phyloP scores from a whole-genome alignment of 2,888 invertebrate species.

The Thera britannica region DNA sequence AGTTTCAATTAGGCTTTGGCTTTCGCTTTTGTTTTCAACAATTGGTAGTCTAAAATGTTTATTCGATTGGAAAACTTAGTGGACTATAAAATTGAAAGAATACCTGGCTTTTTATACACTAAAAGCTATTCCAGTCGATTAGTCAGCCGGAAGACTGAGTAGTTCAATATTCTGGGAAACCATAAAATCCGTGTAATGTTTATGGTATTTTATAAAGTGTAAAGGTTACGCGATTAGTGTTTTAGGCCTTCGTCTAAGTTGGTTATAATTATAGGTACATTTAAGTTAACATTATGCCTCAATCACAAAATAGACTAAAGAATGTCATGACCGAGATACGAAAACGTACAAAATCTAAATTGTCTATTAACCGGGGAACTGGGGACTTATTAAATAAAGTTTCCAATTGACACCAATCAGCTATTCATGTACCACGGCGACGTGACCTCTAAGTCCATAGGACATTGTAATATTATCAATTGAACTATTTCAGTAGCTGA shows the following conservation, averaged over 20 bases:
- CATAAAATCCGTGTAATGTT: not conserved
- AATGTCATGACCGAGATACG: too few relatives aligned
- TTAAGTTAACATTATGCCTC: too few relatives aligned
- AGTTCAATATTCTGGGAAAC: conserved; percentile 15
- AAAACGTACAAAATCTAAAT: not conserved
- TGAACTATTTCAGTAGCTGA: conserved; percentile 15
- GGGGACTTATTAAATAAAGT: conserved; percentile 10
- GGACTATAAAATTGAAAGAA: conserved; percentile 18
- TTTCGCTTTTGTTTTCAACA: not conserved
- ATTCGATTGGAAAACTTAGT: conserved; percentile 16
- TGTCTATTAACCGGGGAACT: not conserved
- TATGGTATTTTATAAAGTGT: too few relatives aligned
- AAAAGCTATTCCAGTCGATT: conserved; percentile 42
- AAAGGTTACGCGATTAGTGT: too few relatives aligned
- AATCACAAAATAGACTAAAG: too few relatives aligned
- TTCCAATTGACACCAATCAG: conserved; percentile 35
- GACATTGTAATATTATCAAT: conserved; percentile 29
- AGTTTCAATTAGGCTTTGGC: not conserved
- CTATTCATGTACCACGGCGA: conserved; percentile 12
- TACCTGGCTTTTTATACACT: conserved; percentile 30
- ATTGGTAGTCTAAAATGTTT: conserved; percentile 5
- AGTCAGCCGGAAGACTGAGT: conserved; percentile 39
- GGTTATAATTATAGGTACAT: too few relatives aligned
- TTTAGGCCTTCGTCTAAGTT: too few relatives aligned
- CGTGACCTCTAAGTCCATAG: conserved; percentile 22